Percentiles rank a stretch among this genome's conserved stretches.
phyloP scores from a whole-genome alignment of 2,888 invertebrate species.

The Strigamia transsilvanica region DNA sequence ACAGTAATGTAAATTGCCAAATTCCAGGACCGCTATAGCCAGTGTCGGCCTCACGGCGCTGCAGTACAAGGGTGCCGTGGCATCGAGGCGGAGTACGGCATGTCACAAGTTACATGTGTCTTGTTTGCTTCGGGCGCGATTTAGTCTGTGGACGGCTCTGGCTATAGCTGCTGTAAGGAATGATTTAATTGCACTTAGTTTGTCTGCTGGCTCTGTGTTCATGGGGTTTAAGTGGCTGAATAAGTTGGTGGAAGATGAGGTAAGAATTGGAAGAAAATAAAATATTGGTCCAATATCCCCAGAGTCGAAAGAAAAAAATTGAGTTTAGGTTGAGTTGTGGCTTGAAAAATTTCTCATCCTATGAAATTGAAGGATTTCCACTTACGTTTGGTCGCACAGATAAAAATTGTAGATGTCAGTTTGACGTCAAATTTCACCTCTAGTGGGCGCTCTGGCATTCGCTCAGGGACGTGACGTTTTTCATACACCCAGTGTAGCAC shows the following conservation, averaged over 20 bases:
- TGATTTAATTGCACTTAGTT: too few relatives aligned
- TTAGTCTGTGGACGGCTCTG: too few relatives aligned
- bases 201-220: too few relatives aligned
- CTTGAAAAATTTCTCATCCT: constrained; percentile 40
- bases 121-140: too few relatives aligned
- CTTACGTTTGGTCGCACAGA: constrained; percentile 44
- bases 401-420: constrained; percentile 47
- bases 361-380: constrained; percentile 49
- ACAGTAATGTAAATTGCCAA: too few relatives aligned
- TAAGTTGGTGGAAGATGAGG: background rate
- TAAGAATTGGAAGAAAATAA: constrained; percentile 1
- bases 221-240: background rate
- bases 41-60: too few relatives aligned
- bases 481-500: background rate
- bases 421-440: constrained; percentile 49
- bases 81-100: too few relatives aligned
- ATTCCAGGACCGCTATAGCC: too few relatives aligned
- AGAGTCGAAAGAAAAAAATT: constrained; percentile 2
- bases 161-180: too few relatives aligned
- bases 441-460: constrained; percentile 27
- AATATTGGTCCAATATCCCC: constrained; percentile 27
- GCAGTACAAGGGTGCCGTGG: too few relatives aligned
- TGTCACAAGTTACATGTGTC: too few relatives aligned
- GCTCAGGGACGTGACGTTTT: constrained; percentile 38
- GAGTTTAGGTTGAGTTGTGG: constrained; percentile 39